Evolutionary conservation across 2,113 vertebrate genomes (phyloP).

Genomic region (Calyptomena viridis): DNA sequence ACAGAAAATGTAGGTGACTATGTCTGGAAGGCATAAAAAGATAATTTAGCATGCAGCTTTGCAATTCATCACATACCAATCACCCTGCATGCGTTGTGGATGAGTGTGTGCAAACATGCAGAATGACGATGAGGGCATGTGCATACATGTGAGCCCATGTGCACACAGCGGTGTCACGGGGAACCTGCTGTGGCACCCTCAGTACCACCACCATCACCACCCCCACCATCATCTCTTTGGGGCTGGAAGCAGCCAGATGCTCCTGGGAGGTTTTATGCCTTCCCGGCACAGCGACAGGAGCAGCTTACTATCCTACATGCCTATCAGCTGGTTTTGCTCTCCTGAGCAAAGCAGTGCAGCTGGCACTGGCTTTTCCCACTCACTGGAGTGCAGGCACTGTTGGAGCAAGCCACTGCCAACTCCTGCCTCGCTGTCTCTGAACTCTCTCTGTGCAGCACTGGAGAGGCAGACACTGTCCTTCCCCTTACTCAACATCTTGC

Average conservation of each 20-base stretch:
- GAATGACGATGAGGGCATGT: background rate
- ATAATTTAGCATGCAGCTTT: background rate
- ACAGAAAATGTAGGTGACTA: constrained; percentile 15
- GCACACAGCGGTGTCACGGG: accelerated
- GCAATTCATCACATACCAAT: background rate
- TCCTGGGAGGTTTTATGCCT: accelerated
- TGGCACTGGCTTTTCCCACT: background rate
- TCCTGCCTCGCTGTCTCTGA: background rate
- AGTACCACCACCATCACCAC: background rate
- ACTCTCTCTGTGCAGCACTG: accelerated
- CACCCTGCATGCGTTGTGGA: background rate
- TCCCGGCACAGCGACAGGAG: background rate
- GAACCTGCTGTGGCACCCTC: background rate
- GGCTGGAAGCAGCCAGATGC: background rate
- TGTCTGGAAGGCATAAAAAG: background rate
- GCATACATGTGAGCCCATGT: accelerated
- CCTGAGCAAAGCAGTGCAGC: accelerated
- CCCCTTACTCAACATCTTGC: background rate
- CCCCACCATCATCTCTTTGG: background rate
- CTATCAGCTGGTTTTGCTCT: background rate
- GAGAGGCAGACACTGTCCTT: background rate
- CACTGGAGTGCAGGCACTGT: accelerated
- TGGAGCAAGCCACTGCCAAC: accelerated
- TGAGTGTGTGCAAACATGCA: background rate
- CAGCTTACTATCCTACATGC: accelerated